A percentile compares a stretch with the other conserved stretches of the same genome.
Conservation (phyloP, 1,140 invertebrate genomes). For the Oscheius sp. region DNA sequence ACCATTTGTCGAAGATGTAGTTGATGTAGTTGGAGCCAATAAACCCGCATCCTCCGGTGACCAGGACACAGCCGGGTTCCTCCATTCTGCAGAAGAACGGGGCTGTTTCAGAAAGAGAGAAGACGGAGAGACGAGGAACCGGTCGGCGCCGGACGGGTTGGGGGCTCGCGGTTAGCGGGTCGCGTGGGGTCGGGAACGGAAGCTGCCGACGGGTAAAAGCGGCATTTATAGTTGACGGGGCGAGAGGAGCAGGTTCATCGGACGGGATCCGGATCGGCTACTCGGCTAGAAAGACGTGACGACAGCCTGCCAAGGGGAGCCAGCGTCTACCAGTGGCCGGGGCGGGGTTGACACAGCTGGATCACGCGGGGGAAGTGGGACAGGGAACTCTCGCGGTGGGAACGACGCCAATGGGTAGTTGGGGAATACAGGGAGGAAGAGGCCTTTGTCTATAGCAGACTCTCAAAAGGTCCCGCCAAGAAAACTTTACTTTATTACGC, state of each 20-base stretch:
- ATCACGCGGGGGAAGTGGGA: too few relatives aligned
- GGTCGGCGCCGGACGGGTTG: neutral
- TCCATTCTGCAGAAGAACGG: constrained; percentile 3
- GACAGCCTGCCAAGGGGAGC: too few relatives aligned
- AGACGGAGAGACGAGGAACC: neutral
- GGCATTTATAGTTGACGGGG: neutral
- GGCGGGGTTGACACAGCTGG: too few relatives aligned
- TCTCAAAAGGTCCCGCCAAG: too few relatives aligned
- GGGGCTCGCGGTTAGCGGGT: neutral
- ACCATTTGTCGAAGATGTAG: constrained; percentile 55
- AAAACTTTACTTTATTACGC: too few relatives aligned
- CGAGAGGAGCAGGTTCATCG: neutral
- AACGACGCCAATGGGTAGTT: too few relatives aligned
- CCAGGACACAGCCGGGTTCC: constrained; percentile 33
- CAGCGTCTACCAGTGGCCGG: too few relatives aligned
- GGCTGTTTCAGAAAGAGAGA: constrained; percentile 3
- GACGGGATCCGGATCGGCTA: neutral
- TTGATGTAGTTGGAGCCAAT: constrained; percentile 61
- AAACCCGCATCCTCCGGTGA: constrained; percentile 56
- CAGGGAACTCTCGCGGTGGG: too few relatives aligned
- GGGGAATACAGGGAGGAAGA: too few relatives aligned
- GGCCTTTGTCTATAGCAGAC: too few relatives aligned
- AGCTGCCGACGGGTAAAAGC: constrained; percentile 3
- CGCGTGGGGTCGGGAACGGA: neutral
- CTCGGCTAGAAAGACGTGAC: too few relatives aligned